A percentile compares a stretch with the other conserved stretches of the same genome.
Evolutionary conservation across 2,888 invertebrate species (phyloP).

Genomic region (Thecophora atra): DNA sequence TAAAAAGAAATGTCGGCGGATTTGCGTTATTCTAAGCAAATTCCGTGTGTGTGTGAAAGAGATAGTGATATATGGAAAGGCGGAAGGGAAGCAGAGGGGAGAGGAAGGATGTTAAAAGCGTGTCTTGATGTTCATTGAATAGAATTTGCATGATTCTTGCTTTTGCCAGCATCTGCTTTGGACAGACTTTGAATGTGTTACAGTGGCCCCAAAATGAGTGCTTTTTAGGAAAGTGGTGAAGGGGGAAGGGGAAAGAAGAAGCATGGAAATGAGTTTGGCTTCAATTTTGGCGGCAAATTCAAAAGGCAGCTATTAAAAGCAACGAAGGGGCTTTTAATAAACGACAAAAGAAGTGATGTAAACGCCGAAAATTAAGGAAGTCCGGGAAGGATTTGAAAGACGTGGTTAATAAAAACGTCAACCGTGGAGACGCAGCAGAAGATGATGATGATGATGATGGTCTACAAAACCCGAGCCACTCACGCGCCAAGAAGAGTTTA

Average conservation of each 20-base stretch:
- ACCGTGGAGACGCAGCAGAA: no score
- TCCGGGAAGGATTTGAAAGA: background rate
- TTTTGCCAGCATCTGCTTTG: no score
- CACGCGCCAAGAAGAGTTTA: background rate
- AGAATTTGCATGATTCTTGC: no score
- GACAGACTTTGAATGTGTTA: no score
- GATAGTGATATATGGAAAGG: background rate
- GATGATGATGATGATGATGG: background rate
- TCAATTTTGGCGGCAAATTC: conserved; percentile 29
- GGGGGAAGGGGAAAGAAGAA: background rate
- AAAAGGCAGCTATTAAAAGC: conserved; percentile 31
- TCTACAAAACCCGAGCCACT: background rate
- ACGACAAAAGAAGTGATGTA: conserved; percentile 40
- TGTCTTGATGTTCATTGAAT: no score
- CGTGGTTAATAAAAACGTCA: background rate
- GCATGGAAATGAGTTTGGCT: conserved; percentile 12
- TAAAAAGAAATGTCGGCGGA: conserved; percentile 5
- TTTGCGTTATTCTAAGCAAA: conserved; percentile 15
- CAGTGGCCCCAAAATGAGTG: background rate
- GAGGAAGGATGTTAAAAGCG: no score
- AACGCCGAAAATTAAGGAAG: background rate
- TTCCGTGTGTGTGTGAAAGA: background rate
- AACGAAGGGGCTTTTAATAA: conserved; percentile 49
- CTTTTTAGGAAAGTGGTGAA: background rate
- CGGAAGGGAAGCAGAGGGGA: conserved; percentile 2